Evolutionary conservation across 2,797 vertebrate genomes (phyloP), one percentile per base, ranked within the genome.

Genomic region (Coregonus suidteri): DNA sequence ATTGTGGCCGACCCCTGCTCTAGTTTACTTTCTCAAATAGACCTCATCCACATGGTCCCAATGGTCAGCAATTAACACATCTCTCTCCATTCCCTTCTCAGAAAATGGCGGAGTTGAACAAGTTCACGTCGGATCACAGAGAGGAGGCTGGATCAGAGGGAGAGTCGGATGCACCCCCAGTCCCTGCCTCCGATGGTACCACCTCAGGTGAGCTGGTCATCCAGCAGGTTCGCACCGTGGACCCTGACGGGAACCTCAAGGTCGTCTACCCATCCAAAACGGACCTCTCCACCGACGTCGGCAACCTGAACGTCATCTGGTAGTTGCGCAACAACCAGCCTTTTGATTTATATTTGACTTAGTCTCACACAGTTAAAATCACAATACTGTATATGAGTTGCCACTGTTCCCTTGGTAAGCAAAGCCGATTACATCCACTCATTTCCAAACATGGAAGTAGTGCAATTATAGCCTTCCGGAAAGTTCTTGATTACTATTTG

Each of bases 21-120:
- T 47, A 13, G 30, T 14, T 4, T 1, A 31, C 20, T 34, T 34
- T 66, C 30, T 59, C 34, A 14, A n/a, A 20, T 65, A 66, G 25
- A 6, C 47, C 7, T 62, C 35, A 9, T 47, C 13, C 14, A 66
- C 4, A 13, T 30, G 41, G 41, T 34, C 30, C 30, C 64, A 35
- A 56, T 74, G 54, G 34, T 41, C n/a, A 15, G 47, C 15, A 20
- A 71, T 30, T 72, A 30, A 69, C 15, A 41, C 15, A 37, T 20
- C 18, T 47, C 62, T 74, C 75, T 66, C 35, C 78, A 34, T 74
- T 83, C 81, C 59, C 25, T 51, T 73, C 54, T 74, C 91, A 99
- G 98, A 99, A 97, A 97, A 99, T 98, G 93, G 97, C 96, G 0
- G 98, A 99, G 90, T 89, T 99, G 81, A 96, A 96, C 92, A 96